Evolutionary conservation across 2,113 vertebrate species (phyloP).

Genomic region (Phoenicopterus ruber): DNA sequence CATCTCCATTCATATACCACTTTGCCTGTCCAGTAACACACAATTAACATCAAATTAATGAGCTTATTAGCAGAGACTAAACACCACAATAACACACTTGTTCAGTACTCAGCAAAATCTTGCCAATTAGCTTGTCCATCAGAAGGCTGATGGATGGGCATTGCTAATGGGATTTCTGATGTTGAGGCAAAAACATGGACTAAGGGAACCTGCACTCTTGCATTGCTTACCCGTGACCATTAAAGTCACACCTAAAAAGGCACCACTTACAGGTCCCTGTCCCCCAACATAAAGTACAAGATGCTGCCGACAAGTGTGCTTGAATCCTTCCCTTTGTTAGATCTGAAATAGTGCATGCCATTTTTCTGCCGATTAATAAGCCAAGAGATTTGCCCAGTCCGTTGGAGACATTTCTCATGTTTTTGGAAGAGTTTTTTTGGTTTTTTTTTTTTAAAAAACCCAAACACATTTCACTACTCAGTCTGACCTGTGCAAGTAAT

Average conservation of each 20-base stretch:
- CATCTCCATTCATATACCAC: background rate
- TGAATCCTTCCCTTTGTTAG: background rate
- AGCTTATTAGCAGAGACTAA: background rate
- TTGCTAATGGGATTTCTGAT: background rate
- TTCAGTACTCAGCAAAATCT: background rate
- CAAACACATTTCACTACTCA: background rate
- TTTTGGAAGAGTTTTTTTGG: background rate
- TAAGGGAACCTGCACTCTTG: background rate
- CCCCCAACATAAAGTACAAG: background rate
- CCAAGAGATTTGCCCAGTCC: background rate
- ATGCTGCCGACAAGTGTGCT: background rate
- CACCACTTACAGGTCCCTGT: background rate
- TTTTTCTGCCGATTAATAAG: background rate
- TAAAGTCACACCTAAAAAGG: background rate
- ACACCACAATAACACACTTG: background rate
- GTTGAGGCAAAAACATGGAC: background rate
- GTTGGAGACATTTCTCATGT: background rate
- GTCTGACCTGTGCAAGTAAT: background rate
- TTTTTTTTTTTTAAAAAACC: background rate
- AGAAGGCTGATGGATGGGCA: background rate
- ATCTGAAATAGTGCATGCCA: background rate
- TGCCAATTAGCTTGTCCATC: background rate
- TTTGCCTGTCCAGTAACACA: background rate
- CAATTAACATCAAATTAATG: background rate
- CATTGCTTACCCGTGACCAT: background rate